These are phyloP conservation scores for Siniperca scherzeri DNA, from an alignment of 2,797 vertebrate species.

Conservation along the genomic window DNA sequence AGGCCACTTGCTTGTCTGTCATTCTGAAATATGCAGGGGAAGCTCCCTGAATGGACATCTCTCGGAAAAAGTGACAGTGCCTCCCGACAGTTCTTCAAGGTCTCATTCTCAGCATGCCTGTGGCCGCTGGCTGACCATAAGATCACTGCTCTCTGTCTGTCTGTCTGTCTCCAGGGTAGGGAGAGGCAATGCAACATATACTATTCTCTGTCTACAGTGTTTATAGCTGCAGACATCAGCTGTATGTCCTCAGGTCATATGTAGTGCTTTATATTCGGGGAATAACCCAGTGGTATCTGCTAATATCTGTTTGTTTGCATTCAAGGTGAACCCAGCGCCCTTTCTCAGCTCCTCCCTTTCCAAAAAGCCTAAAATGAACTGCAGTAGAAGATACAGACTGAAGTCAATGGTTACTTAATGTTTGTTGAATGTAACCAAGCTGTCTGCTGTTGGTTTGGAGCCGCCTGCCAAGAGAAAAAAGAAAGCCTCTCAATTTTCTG, in stretches of 20 bases:
- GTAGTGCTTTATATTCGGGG: no score
- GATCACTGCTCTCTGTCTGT: constrained; percentile 68
- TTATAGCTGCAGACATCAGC: constrained; percentile 28
- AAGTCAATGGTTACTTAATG: constrained; percentile 80
- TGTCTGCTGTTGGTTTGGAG: constrained; percentile 79
- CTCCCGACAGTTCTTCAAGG: constrained; percentile 68
- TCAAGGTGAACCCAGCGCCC: constrained; percentile 70
- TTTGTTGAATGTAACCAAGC: constrained; percentile 80
- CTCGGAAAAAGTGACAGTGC: constrained; percentile 79
- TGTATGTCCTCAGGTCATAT: constrained; percentile 14
- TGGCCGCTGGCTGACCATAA: constrained; percentile 64
- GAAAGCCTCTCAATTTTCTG: constrained; percentile 79
- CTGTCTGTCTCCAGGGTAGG: constrained; percentile 58
- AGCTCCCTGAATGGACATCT: constrained; percentile 65
- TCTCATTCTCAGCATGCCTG: constrained; percentile 78
- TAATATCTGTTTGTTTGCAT: constrained; percentile 57
- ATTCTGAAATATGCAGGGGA: constrained; percentile 51
- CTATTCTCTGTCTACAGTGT: constrained; percentile 31
- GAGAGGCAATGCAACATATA: constrained; percentile 55
- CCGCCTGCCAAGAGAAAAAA: constrained; percentile 71
- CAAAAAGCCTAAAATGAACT: constrained; percentile 56
- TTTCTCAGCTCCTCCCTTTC: constrained; percentile 59
- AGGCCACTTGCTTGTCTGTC: constrained; percentile 55
- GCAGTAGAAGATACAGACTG: constrained; percentile 68
- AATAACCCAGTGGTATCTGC: not conserved